Percentiles rank a stretch among this genome's conserved stretches.
phyloP scores from a whole-genome alignment of 2,888 invertebrate genomes.

The Anthophora plumipes region DNA sequence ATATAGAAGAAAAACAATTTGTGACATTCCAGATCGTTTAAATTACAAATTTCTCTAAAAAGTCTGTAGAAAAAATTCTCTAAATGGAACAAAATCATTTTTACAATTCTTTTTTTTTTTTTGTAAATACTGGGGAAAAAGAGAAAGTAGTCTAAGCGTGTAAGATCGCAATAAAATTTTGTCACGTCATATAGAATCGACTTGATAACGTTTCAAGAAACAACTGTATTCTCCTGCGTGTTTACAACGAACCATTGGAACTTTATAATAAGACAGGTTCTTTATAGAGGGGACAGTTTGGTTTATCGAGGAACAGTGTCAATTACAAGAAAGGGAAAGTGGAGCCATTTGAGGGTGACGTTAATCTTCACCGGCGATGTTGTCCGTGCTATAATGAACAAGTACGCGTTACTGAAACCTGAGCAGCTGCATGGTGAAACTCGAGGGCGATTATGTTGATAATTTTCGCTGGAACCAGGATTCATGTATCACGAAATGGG shows the following conservation, averaged over 20 bases:
- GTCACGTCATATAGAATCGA: too few species aligned
- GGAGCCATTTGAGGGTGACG: conserved; percentile 28
- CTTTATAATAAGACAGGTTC: conserved; percentile 3
- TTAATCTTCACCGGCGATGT: conserved; percentile 26
- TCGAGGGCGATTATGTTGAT: conserved; percentile 35
- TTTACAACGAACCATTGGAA: neutral
- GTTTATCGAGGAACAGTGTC: neutral
- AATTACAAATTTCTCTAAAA: neutral
- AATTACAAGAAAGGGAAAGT: conserved; percentile 15
- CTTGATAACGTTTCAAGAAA: neutral
- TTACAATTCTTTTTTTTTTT: too few species aligned
- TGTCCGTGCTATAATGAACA: conserved; percentile 24
- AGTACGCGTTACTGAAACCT: conserved; percentile 31
- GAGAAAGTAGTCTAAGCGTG: neutral
- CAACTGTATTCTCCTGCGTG: too few species aligned
- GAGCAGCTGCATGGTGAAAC: conserved; percentile 31
- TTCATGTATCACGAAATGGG: conserved; percentile 21
- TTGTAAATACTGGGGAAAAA: neutral
- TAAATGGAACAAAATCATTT: neutral
- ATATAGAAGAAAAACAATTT: too few species aligned
- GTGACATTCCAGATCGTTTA: too few species aligned
- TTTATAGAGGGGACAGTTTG: neutral
- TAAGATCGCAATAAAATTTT: neutral
- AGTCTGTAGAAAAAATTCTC: neutral
- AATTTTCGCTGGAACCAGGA: conserved; percentile 6